phyloP scores from a whole-genome alignment of 2,797 vertebrate species.

The Sparidentex hasta region DNA sequence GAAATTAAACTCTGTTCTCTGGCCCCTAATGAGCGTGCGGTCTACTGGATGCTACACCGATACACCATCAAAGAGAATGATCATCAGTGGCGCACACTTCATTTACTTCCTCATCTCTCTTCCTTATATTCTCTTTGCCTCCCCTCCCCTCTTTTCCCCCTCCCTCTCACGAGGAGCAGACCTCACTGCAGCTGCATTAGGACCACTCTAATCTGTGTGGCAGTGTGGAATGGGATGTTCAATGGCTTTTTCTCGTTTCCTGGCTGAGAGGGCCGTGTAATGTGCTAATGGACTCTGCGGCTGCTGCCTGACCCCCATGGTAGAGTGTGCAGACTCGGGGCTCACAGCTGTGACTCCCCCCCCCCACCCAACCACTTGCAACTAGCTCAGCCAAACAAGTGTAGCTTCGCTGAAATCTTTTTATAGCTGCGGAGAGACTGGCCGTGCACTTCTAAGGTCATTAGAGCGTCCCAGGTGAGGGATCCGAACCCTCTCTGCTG shows the following conservation, averaged over 20 bases:
- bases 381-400: constrained; percentile 60
- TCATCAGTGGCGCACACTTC: constrained; percentile 68
- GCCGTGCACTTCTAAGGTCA: constrained; percentile 51
- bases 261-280: constrained; percentile 73
- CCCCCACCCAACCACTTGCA: neutral
- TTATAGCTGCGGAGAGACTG: constrained; percentile 61
- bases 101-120: constrained; percentile 72
- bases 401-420: constrained; percentile 61
- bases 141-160: constrained; percentile 19
- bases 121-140: constrained; percentile 55
- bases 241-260: constrained; percentile 75
- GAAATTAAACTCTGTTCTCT: constrained; percentile 38
- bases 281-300: constrained; percentile 82
- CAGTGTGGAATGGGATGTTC: constrained; percentile 71
- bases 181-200: constrained; percentile 72
- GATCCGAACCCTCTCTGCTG: constrained; percentile 28
- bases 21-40: constrained; percentile 51
- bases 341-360: constrained; percentile 47
- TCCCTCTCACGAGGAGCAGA: constrained; percentile 45
- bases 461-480: constrained; percentile 47
- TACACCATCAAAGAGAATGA: constrained; percentile 71
- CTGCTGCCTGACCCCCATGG: constrained; percentile 70
- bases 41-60: constrained; percentile 51
- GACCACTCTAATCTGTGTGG: constrained; percentile 71
- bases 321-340: constrained; percentile 42